Evolutionary conservation across 2,797 vertebrate genomes (phyloP), one percentile per base, ranked within the genome.

Genomic region (Girardinus metallicus): DNA sequence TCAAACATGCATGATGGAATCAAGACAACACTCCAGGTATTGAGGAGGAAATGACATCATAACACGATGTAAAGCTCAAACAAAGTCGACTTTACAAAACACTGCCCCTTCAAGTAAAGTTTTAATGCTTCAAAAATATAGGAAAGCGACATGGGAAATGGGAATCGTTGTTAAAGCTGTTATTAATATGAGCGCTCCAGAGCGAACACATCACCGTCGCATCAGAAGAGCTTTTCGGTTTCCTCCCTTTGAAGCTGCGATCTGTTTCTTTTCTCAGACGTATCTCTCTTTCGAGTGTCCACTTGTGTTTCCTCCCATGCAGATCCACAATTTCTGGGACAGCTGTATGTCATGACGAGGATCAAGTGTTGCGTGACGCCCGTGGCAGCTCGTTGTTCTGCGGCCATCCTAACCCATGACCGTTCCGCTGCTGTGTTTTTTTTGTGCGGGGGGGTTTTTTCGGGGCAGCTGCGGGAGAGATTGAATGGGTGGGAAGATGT

Each of bases 341-440:
- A 91, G 90, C 89, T 89, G 85, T 90, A 76, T 86, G 87, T 81
- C 88, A 78, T 82, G 81, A 87, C 77, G 77, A 66, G 86, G 82
- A 89, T 91, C 89, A 82, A 84, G 77, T 91, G 86, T 80, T 87
- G 84, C 78, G 82, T 80, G 87, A 92, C 85, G 83, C 78, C 85
- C 79, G 47, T 87, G 87, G 83, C 85, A 87, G 87, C 78, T 76
- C 72, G 10, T 73, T 41, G 77, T 51, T 72, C 80, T 53, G 80
- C 12, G 49, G 78, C 86, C 86, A 74, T 34, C 44, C 82, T 84
- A 90, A 90, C 80, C 90, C 90, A 60, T 91, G 91, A 92, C 91
- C 68, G 76, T 88, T 92, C 80, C 83, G 77, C 64, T 55, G 53
- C 86, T 85, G 60, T 12, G 62, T 39, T 76, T 78, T 87, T 51